Percentiles rank a stretch among this genome's conserved stretches.
These are phyloP conservation scores for Myotis planiceps DNA, from an alignment of 2,797 vertebrate species.

Conservation along the genomic window DNA sequence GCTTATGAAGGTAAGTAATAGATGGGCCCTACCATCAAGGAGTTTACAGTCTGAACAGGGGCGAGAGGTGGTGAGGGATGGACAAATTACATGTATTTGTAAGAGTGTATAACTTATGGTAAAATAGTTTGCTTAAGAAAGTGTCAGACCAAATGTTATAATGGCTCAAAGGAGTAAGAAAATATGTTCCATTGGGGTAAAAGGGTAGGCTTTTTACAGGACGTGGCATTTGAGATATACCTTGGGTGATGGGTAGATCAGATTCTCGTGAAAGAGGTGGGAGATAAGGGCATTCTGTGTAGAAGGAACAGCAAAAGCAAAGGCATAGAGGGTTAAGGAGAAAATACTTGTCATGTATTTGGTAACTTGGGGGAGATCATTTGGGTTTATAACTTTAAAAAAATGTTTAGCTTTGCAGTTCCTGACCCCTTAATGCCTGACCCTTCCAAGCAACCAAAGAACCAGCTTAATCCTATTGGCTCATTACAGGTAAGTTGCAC, in stretches of 20 bases:
- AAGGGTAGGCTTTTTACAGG: background rate
- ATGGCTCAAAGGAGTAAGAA: slow-evolving; percentile 13
- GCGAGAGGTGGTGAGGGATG: background rate
- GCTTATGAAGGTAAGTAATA: slow-evolving; percentile 6
- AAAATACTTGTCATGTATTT: slow-evolving; percentile 10
- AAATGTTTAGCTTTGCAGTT: slow-evolving; percentile 83
- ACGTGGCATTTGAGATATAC: background rate
- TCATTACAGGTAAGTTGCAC: slow-evolving; percentile 83
- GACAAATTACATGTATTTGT: background rate
- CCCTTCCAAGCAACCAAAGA: slow-evolving; percentile 81
- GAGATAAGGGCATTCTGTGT: background rate
- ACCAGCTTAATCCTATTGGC: slow-evolving; percentile 85
- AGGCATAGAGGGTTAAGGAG: background rate
- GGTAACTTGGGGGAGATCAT: background rate
- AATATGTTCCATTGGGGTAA: background rate
- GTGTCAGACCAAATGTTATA: background rate
- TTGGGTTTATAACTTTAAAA: slow-evolving; percentile 63
- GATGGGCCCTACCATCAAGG: background rate
- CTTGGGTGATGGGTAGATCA: background rate
- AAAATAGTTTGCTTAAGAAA: slow-evolving; percentile 41
- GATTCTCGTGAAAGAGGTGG: background rate
- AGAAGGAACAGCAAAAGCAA: background rate
- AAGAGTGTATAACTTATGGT: background rate
- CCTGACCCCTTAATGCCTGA: slow-evolving; percentile 81
- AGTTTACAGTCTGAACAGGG: background rate